These are phyloP conservation scores for Salpingus planirostris DNA, from an alignment of 2,888 invertebrate genomes.

Conservation along the genomic window DNA sequence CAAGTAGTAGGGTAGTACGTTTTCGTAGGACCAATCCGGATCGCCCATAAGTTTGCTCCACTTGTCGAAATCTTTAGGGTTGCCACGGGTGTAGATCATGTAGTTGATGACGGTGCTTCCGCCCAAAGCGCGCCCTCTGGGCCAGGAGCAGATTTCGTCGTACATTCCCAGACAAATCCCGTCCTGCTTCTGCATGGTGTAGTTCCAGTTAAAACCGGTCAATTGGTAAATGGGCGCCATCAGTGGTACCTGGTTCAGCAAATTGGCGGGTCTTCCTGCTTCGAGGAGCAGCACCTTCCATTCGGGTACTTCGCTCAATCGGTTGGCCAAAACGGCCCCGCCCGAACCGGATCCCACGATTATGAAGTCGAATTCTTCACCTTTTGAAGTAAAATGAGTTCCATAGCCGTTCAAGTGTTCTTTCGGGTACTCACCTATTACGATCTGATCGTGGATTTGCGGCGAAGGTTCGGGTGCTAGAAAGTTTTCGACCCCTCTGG, in stretches of 20 bases:
- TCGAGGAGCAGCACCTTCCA: slow-evolving; percentile 35
- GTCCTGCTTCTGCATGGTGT: slow-evolving; percentile 34
- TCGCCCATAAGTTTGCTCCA: slow-evolving; percentile 41
- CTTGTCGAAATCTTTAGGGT: slow-evolving; percentile 58
- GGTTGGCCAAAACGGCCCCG: slow-evolving; percentile 44
- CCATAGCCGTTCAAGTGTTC: too few relatives aligned
- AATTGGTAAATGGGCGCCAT: slow-evolving; percentile 37
- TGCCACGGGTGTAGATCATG: slow-evolving; percentile 51
- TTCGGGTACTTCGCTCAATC: slow-evolving; percentile 41
- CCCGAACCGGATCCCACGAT: slow-evolving; percentile 44
- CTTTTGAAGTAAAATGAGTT: too few relatives aligned
- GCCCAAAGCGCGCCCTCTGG: slow-evolving; percentile 50
- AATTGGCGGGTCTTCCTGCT: slow-evolving; percentile 30
- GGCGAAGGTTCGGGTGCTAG: too few relatives aligned
- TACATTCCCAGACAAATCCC: slow-evolving; percentile 12
- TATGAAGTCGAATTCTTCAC: slow-evolving; percentile 37
- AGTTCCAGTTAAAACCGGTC: slow-evolving; percentile 40
- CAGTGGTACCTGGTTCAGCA: slow-evolving; percentile 35
- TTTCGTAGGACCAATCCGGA: slow-evolving; percentile 54
- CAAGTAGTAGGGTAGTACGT: slow-evolving; percentile 50
- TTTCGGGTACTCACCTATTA: too few relatives aligned
- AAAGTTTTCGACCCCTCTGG: too few relatives aligned
- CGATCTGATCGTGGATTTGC: too few relatives aligned
- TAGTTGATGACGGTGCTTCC: slow-evolving; percentile 38
- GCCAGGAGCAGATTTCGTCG: slow-evolving; percentile 35